Conservation (phyloP, 2,888 invertebrate species). For the Fabriciana adippe region DNA sequence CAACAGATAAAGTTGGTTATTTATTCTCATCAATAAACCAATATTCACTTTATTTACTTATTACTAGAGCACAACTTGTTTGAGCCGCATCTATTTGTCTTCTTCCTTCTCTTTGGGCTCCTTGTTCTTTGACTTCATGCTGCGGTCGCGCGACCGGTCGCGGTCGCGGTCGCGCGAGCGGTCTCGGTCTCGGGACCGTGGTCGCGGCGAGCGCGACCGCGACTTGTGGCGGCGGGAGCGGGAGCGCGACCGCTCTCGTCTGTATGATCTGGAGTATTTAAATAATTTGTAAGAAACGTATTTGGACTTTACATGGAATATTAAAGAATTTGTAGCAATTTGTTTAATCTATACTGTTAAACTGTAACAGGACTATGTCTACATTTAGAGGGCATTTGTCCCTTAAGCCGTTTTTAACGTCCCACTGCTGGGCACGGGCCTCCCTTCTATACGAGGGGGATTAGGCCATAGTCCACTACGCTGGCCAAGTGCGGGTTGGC, state of each 20-base stretch:
- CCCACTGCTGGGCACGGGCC: too few species aligned
- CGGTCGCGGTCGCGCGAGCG: slow-evolving; percentile 61
- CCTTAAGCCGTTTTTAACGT: too few species aligned
- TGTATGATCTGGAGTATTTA: slow-evolving; percentile 78
- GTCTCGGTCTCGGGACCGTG: slow-evolving; percentile 61
- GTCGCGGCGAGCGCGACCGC: slow-evolving; percentile 84
- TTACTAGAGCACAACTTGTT: slow-evolving; percentile 1
- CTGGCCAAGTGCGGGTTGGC: too few species aligned
- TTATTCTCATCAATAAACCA: slow-evolving; percentile 11
- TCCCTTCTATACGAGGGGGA: too few species aligned
- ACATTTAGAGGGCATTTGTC: too few species aligned
- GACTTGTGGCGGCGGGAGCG: slow-evolving; percentile 87
- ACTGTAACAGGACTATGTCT: too few species aligned
- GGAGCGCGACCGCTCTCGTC: slow-evolving; percentile 86
- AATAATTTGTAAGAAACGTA: not conserved
- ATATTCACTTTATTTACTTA: slow-evolving; percentile 15
- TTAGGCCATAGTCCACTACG: too few species aligned
- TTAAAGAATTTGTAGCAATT: not conserved
- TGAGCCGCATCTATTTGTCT: slow-evolving; percentile 77
- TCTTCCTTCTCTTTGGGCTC: slow-evolving; percentile 87
- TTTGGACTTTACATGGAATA: not conserved
- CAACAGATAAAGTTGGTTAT: not conserved
- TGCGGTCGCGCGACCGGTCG: slow-evolving; percentile 68
- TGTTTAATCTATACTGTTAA: too few species aligned
- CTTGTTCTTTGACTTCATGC: slow-evolving; percentile 80